These are phyloP conservation scores for Drosophila paramelanica DNA, from an alignment of 2,888 invertebrate genomes.

Conservation along the genomic window DNA sequence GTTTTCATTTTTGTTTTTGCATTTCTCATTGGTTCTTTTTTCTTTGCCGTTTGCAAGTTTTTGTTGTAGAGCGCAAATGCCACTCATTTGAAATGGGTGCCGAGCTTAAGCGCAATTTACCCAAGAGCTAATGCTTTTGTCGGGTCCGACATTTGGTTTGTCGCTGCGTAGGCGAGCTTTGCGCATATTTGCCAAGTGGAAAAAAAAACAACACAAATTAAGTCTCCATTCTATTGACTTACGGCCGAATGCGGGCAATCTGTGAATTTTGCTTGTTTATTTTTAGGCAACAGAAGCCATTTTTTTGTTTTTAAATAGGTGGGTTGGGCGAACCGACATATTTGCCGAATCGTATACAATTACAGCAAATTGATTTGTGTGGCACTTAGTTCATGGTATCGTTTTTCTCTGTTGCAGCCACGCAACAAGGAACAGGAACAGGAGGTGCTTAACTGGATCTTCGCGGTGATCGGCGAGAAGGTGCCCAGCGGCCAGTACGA, in stretches of 20 bases:
- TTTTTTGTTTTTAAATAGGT: background rate
- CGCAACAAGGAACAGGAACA: constrained; percentile 96
- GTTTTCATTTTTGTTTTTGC: constrained; percentile 20
- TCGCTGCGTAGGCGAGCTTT: constrained; percentile 3
- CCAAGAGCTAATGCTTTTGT: background rate
- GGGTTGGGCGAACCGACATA: constrained; percentile 1
- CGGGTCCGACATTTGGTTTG: background rate
- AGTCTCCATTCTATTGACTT: constrained; percentile 41
- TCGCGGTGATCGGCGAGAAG: constrained; percentile 93
- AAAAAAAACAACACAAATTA: constrained; percentile 26
- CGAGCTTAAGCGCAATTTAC: constrained; percentile 12
- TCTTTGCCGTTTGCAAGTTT: background rate
- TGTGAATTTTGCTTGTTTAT: constrained; percentile 41
- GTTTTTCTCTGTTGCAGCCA: constrained; percentile 86
- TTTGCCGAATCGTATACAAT: constrained; percentile 47
- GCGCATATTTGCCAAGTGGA: constrained; percentile 33
- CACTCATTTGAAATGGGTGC: constrained; percentile 18
- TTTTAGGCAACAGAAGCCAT: constrained; percentile 30
- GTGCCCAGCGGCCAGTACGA: constrained; percentile 94
- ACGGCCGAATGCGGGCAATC: constrained; percentile 34
- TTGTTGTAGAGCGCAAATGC: constrained; percentile 3
- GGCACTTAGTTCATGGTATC: constrained; percentile 38
- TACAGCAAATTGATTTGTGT: constrained; percentile 49
- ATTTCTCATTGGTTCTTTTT: no score
- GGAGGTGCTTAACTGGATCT: constrained; percentile 96